Percentiles rank a stretch among this genome's conserved stretches.
Conservation (phyloP, 2,113 vertebrate species). For the Actenoides lindsayi region DNA sequence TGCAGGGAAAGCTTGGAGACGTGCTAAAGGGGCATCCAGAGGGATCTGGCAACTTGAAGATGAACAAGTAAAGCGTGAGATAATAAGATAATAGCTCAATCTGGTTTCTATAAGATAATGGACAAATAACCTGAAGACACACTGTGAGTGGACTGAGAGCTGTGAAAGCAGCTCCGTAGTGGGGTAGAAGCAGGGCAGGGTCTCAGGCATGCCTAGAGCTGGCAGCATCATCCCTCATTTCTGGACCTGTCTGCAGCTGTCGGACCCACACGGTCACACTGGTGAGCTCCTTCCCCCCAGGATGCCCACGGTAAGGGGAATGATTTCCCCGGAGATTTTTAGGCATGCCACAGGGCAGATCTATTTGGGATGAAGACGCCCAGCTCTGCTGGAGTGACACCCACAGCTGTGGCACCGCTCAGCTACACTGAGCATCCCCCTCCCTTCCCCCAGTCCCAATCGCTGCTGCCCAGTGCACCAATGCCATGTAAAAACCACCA, state of each 20-base stretch:
- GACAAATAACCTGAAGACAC: neutral
- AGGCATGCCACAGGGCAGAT: neutral
- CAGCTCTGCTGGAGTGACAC: neutral
- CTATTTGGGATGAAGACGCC: conserved; percentile 7
- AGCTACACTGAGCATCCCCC: neutral
- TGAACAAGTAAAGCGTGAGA: neutral
- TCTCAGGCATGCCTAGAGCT: neutral
- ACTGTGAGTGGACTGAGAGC: neutral
- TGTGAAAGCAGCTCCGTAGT: neutral
- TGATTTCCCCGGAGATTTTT: neutral
- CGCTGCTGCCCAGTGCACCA: accelerated
- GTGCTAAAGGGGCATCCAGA: neutral
- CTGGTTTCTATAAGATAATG: neutral
- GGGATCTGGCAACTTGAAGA: neutral
- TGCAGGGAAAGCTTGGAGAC: neutral
- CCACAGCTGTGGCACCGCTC: neutral
- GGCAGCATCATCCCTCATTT: neutral
- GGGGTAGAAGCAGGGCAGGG: neutral
- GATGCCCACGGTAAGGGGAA: accelerated
- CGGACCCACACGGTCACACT: neutral
- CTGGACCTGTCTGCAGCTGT: neutral
- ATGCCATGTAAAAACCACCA: accelerated
- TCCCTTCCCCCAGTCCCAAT: neutral
- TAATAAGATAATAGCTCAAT: neutral
- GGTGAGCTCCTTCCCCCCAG: neutral